Percentiles rank a stretch among this genome's conserved stretches.
Evolutionary conservation across 2,797 vertebrate species (phyloP).

Genomic region (Lerista edwardsae): DNA sequence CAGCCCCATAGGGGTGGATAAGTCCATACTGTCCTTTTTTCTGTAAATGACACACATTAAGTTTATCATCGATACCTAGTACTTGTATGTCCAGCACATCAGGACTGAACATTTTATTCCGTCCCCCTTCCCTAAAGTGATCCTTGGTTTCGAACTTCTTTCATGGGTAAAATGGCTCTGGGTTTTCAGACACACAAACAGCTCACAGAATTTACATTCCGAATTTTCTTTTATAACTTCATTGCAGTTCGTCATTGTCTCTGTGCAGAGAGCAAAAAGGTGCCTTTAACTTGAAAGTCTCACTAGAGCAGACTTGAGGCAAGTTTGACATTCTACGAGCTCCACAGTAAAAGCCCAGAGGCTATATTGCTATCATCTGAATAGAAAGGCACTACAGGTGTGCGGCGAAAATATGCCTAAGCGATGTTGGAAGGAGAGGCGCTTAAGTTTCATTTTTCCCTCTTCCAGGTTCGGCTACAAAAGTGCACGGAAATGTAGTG

Average conservation of each 20-base stretch:
- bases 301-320: background rate
- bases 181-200: slow-evolving; percentile 7
- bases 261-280: background rate
- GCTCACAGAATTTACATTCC: background rate
- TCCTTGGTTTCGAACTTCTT: background rate
- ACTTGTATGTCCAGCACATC: background rate
- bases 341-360: slow-evolving; percentile 11
- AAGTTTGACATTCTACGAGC: background rate
- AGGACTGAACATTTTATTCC: background rate
- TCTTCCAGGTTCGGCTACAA: background rate
- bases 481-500: background rate
- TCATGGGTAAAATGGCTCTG: background rate
- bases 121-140: background rate
- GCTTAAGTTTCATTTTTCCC: background rate
- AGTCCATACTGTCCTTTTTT: too few species aligned
- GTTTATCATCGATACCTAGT: background rate
- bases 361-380: background rate
- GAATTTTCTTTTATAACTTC: background rate
- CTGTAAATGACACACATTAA: background rate
- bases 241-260: background rate
- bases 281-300: slow-evolving; percentile 3
- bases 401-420: slow-evolving; percentile 8
- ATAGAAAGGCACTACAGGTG: slow-evolving; percentile 9
- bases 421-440: background rate
- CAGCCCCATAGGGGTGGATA: too few species aligned